Percentiles rank a stretch among this genome's conserved stretches.
phyloP scores from a whole-genome alignment of 2,113 vertebrate species.

The Copsychus sechellarum region DNA sequence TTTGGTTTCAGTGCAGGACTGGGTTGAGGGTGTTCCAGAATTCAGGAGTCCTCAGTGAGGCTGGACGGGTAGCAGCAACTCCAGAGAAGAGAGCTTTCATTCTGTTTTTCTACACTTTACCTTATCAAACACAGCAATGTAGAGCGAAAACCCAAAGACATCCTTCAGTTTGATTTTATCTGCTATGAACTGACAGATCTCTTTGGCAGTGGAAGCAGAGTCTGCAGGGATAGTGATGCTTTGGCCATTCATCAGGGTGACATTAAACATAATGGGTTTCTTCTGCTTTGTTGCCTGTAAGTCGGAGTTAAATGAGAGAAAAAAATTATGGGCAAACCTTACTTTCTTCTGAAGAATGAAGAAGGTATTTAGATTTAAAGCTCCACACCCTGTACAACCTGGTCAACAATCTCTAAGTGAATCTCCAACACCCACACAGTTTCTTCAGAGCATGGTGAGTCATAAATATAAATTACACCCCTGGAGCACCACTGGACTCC shows the following conservation, averaged over 20 bases:
- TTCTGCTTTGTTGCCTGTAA: constrained; percentile 90
- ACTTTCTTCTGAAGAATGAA: background rate
- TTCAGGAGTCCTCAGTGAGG: background rate
- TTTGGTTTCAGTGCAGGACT: background rate
- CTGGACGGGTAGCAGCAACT: background rate
- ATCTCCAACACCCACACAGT: background rate
- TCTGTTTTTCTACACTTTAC: constrained; percentile 63
- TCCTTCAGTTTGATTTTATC: constrained; percentile 83
- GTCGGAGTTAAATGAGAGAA: background rate
- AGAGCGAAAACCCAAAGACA: constrained; percentile 91
- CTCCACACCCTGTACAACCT: background rate
- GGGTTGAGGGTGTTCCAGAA: background rate
- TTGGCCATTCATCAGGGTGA: constrained; percentile 84
- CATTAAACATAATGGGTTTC: constrained; percentile 81
- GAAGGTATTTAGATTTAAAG: background rate
- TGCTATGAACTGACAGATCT: constrained; percentile 85
- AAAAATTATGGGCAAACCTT: background rate
- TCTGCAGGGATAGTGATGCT: constrained; percentile 83
- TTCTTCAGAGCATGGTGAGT: background rate
- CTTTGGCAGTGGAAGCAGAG: constrained; percentile 88
- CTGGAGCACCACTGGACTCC: background rate
- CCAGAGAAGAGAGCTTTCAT: background rate
- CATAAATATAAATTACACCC: background rate
- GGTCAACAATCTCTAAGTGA: background rate
- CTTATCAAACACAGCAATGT: constrained; percentile 91